phyloP scores from a whole-genome alignment of 23 tunicate species.

The Trididemnum miniatum region DNA sequence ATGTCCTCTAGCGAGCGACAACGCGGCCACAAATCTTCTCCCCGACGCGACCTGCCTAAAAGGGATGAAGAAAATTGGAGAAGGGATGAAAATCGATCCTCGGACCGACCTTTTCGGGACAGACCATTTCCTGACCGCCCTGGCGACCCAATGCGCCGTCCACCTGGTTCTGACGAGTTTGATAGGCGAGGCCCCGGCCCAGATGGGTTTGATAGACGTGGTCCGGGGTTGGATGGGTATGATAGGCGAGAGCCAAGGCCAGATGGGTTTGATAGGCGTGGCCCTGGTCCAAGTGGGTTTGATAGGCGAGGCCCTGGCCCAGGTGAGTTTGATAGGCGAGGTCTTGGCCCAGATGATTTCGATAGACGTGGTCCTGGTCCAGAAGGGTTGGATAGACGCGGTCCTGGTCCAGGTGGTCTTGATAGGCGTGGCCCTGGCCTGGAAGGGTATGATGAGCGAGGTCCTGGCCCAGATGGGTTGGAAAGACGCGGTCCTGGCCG shows the following conservation, averaged over 20 bases:
- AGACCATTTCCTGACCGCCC: background rate
- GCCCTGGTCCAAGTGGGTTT: background rate
- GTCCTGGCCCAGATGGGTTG: background rate
- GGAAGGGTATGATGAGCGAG: too few species aligned
- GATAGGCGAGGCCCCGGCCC: background rate
- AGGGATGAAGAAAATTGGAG: background rate
- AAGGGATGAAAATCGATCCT: background rate
- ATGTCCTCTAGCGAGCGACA: background rate
- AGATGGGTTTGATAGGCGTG: background rate
- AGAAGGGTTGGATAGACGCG: background rate
- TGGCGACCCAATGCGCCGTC: background rate
- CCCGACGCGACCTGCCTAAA: background rate
- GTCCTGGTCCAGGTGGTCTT: background rate
- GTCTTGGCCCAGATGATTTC: slow-evolving; percentile 37
- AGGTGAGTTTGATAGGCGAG: slow-evolving; percentile 34
- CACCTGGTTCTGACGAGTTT: background rate
- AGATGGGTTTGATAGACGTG: background rate
- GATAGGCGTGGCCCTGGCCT: slow-evolving; percentile 24
- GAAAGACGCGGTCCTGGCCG: background rate
- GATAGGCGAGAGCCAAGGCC: too few species aligned
- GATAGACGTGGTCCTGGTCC: slow-evolving; percentile 8
- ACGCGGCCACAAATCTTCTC: slow-evolving; percentile 9
- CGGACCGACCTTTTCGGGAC: background rate
- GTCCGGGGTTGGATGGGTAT: too few species aligned
- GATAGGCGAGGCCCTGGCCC: slow-evolving; percentile 22